Evolutionary conservation across 2,888 invertebrate species (phyloP).

Genomic region (Pseudococcus longispinus): DNA sequence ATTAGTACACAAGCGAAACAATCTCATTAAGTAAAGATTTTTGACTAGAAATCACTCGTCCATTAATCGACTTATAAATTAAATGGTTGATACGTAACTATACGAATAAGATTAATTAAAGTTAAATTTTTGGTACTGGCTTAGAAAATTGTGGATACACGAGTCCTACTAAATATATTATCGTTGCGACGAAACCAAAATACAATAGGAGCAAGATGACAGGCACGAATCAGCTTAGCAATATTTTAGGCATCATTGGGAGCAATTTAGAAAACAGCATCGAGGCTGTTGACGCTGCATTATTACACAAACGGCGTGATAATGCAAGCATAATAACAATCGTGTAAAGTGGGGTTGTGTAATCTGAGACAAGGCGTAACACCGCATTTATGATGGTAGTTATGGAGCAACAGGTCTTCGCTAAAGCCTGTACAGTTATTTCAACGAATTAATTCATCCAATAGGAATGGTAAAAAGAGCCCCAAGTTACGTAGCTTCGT

Average conservation of each 20-base stretch:
- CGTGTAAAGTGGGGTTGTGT: slow-evolving; percentile 54
- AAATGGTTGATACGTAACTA: background rate
- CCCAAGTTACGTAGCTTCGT: background rate
- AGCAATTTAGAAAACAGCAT: background rate
- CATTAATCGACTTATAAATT: background rate
- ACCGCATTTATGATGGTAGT: slow-evolving; percentile 51
- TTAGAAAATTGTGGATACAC: background rate
- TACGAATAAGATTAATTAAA: background rate
- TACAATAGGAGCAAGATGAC: background rate
- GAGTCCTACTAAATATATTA: background rate
- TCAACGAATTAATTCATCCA: slow-evolving; percentile 3
- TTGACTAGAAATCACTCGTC: slow-evolving; percentile 56
- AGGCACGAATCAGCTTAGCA: background rate
- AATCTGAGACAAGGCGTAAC: slow-evolving; percentile 55
- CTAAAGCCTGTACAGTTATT: slow-evolving; percentile 4
- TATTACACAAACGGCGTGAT: slow-evolving; percentile 32
- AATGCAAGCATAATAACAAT: slow-evolving; percentile 52
- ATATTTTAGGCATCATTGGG: slow-evolving; percentile 41
- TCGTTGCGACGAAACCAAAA: slow-evolving; percentile 15
- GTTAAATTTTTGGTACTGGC: slow-evolving; percentile 35
- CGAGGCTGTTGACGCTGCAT: background rate
- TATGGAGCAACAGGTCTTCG: slow-evolving; percentile 49
- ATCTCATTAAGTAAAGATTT: background rate
- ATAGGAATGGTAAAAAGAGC: background rate
- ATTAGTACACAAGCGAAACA: background rate